Evolutionary conservation across 2,113 vertebrate genomes (phyloP).

Genomic region (Paralichthys olivaceus): DNA sequence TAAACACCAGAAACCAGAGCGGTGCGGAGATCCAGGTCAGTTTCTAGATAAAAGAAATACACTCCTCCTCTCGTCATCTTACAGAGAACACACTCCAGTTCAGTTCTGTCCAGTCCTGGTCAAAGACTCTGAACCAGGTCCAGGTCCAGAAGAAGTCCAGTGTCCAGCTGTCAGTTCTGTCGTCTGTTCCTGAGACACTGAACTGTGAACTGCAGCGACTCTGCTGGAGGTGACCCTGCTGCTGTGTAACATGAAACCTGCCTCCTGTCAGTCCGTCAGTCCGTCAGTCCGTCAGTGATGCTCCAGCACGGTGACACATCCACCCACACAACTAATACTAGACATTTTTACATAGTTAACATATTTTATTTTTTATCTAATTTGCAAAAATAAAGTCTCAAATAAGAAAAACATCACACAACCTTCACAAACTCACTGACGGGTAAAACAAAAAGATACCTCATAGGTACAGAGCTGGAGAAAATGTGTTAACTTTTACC

Average conservation of each 20-base stretch:
- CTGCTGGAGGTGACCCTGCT: conserved; percentile 45
- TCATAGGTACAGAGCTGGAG: too few relatives aligned
- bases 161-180: background rate
- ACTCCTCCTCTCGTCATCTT: conserved; percentile 7
- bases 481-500: too few relatives aligned
- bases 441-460: too few relatives aligned
- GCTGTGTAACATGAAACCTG: conserved; percentile 51
- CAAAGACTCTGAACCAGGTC: background rate
- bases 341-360: too few relatives aligned
- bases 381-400: too few relatives aligned
- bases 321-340: too few relatives aligned
- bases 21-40: conserved; percentile 15
- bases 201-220: conserved; percentile 10
- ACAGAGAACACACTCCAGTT: background rate
- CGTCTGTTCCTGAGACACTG: background rate
- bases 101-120: background rate
- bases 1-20: conserved; percentile 19
- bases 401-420: too few relatives aligned
- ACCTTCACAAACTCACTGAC: too few relatives aligned
- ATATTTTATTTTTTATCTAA: too few relatives aligned
- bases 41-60: conserved; percentile 16
- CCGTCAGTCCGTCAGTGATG: background rate
- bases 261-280: background rate
- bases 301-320: too few relatives aligned
- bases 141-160: conserved; percentile 9